Base-by-base conservation (phyloP, 2,888 invertebrate genomes). In the Sphaeridia pumilis region DNA sequence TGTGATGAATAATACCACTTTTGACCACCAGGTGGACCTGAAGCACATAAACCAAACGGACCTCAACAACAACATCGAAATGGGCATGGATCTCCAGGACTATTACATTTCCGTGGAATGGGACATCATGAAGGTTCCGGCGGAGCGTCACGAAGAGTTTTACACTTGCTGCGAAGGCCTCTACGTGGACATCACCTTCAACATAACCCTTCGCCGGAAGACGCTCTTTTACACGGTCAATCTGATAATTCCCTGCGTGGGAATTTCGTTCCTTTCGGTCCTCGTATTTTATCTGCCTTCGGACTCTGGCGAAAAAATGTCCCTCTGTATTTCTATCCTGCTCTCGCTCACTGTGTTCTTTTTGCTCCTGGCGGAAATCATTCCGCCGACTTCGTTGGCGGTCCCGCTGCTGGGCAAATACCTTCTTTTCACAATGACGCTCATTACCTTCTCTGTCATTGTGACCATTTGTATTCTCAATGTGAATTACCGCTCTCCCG, bases 221-320 rank as follows among this genome's bases (percentile, higher is more conserved):
- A 93, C 95, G 34, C 81, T 95, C 58, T 95, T 95, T 77, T 95
- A 95, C 77, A 94, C 93, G 49, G 89, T 95, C 68, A 95, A 95
- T 72, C 79, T 95, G 63, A 94, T 95, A 69, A 90, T 94, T 68
- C 95, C 94, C 51, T 95, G 94, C 71, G 89, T 97, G 59, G 92
- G 92, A 63, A 94, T 97, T 70, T 92, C 92, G 57, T 92, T 93
- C 73, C 80, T 98, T 60, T 94, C 94, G 65, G 90, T 95, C 56
- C 77, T 98, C 59, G 95, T 95, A 60, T 97, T 97, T 75, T 97
- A 97, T 73, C 76, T 97, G 66, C 97, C 97, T 56, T 90, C 92
- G 62, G 94, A 95, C 74, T 92, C 92, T 48, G 95, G 57, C 10
- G 58, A 58, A 38, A 62, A 68, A 66, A 76, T 95, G 67, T 93